These are phyloP conservation scores for Napeogenes sylphis DNA, from an alignment of 2,888 invertebrate genomes.

Conservation along the genomic window DNA sequence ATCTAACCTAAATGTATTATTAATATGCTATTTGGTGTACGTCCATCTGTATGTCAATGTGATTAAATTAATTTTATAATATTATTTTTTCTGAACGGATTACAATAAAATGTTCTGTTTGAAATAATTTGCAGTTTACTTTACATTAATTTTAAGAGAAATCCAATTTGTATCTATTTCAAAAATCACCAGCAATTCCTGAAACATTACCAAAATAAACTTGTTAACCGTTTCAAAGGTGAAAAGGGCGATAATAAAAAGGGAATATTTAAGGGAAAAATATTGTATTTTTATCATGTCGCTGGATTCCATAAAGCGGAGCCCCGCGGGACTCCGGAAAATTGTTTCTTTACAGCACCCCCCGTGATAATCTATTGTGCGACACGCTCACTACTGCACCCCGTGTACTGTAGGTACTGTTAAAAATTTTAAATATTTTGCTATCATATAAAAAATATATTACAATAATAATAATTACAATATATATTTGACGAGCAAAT, in stretches of 20 bases:
- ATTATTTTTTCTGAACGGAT: constrained; percentile 75
- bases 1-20: constrained; percentile 70
- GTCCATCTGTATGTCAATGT: constrained; percentile 77
- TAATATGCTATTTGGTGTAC: constrained; percentile 73
- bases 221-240: constrained; percentile 37
- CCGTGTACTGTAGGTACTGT: constrained; percentile 15
- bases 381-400: constrained; percentile 14
- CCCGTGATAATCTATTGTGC: constrained; percentile 64
- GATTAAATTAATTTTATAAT: constrained; percentile 71
- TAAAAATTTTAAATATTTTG: too few species aligned
- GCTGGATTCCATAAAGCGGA: constrained; percentile 59
- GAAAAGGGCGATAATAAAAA: constrained; percentile 17
- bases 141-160: constrained; percentile 29
- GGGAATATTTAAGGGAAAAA: constrained; percentile 37
- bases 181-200: constrained; percentile 10
- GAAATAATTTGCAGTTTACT: constrained; percentile 66
- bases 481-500: too few species aligned
- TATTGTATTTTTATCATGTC: constrained; percentile 71
- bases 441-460: too few species aligned
- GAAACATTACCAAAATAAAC: constrained; percentile 35
- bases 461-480: too few species aligned
- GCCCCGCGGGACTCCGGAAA: constrained; percentile 61
- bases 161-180: constrained; percentile 1
- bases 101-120: constrained; percentile 79
- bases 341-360: constrained; percentile 76